phyloP scores from a whole-genome alignment of 2,797 vertebrate species.

The Simalia tracyae region DNA sequence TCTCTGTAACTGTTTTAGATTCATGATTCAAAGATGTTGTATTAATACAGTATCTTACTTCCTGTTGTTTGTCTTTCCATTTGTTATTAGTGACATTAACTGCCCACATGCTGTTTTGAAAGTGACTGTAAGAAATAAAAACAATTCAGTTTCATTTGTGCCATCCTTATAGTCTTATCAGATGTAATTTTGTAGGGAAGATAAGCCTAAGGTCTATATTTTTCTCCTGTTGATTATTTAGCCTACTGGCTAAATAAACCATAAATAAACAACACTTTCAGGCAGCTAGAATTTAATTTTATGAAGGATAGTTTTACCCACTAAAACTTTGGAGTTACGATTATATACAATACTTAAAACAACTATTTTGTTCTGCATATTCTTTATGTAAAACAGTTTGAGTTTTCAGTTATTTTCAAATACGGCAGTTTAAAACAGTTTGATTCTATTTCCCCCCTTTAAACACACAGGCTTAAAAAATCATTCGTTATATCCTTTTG shows the following conservation, averaged over 20 bases:
- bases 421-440: not conserved
- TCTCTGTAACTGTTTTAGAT: not conserved
- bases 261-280: conserved; percentile 2
- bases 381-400: not conserved
- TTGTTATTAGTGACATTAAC: not conserved
- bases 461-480: not conserved
- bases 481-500: not conserved
- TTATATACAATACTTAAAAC: not conserved
- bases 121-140: not conserved
- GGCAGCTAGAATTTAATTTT: not conserved
- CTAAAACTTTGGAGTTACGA: not conserved
- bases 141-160: not conserved
- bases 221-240: not conserved
- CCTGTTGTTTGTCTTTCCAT: not conserved
- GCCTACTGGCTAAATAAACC: not conserved
- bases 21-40: not conserved
- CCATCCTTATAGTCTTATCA: not conserved
- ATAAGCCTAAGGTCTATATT: not conserved
- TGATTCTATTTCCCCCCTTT: not conserved
- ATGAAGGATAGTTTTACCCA: not conserved
- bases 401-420: not conserved
- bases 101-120: not conserved
- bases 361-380: not conserved
- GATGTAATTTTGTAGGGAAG: not conserved
- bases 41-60: not conserved